Percentiles rank a stretch among this genome's conserved stretches.
Evolutionary conservation across 1,140 invertebrate genomes (phyloP).

Genomic region (Zaprionus lachaisei): DNA sequence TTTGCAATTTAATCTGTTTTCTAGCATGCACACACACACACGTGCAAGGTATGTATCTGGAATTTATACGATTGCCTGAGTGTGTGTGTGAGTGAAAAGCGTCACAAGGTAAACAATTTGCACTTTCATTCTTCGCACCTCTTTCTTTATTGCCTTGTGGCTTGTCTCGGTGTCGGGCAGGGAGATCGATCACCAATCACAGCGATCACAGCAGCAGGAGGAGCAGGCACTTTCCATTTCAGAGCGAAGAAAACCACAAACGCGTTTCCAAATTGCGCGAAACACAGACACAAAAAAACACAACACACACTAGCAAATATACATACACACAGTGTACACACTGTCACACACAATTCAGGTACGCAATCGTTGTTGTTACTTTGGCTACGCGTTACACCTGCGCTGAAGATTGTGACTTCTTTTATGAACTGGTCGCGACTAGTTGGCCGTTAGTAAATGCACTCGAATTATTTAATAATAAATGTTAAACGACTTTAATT

Average conservation of each 20-base stretch:
- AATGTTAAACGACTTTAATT: constrained; percentile 11
- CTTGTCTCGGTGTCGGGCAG: constrained; percentile 29
- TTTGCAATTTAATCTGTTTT: constrained; percentile 38
- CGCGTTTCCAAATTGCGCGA: constrained; percentile 60
- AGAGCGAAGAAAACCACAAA: constrained; percentile 55
- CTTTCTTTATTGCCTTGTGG: constrained; percentile 24
- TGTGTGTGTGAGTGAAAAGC: constrained; percentile 24
- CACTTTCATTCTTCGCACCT: constrained; percentile 77
- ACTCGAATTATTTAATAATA: constrained; percentile 5
- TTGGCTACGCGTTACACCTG: constrained; percentile 44
- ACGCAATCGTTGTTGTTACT: constrained; percentile 58
- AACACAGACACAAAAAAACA: constrained; percentile 18
- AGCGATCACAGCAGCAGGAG: constrained; percentile 22
- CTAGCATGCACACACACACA: constrained; percentile 17
- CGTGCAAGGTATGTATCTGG: constrained; percentile 1
- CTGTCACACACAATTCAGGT: constrained; percentile 9
- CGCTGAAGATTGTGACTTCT: constrained; percentile 20
- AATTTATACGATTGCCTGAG: not conserved
- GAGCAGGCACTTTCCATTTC: constrained; percentile 69
- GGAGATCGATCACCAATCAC: constrained; percentile 58
- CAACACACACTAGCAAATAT: constrained; percentile 11
- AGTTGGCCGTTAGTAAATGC: not conserved
- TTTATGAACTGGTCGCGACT: constrained; percentile 1
- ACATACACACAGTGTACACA: constrained; percentile 20
- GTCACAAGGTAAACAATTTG: constrained; percentile 40